phyloP scores from a whole-genome alignment of 2,888 invertebrate genomes.

The Hecatera dysodea region DNA sequence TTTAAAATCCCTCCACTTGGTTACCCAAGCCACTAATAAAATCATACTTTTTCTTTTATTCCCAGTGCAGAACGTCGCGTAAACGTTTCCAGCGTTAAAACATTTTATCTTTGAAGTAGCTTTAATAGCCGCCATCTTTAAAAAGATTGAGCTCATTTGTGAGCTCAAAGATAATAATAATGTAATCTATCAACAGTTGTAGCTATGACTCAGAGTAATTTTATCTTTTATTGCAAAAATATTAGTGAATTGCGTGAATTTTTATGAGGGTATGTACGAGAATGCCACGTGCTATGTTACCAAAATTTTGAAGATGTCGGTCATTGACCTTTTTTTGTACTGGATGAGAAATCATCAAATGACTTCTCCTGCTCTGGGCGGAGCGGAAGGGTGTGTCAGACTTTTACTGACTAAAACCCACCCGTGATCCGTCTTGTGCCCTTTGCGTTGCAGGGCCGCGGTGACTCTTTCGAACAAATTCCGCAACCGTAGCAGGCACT shows the following conservation, averaged over 20 bases:
- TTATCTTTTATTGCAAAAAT: constrained; percentile 21
- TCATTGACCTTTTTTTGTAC: too few relatives aligned
- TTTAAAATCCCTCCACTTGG: constrained; percentile 35
- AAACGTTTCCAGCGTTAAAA: constrained; percentile 55
- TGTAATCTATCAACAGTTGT: constrained; percentile 41
- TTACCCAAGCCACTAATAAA: constrained; percentile 55
- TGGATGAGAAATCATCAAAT: too few relatives aligned
- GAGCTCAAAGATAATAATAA: constrained; percentile 46
- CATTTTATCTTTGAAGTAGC: constrained; percentile 56
- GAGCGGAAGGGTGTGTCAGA: too few relatives aligned
- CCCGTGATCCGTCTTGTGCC: too few relatives aligned
- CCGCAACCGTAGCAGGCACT: too few relatives aligned
- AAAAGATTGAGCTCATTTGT: constrained; percentile 51
- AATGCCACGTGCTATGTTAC: background rate
- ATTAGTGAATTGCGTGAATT: background rate
- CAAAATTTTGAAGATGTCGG: background rate
- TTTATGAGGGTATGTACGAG: constrained; percentile 1
- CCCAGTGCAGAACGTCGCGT: constrained; percentile 45
- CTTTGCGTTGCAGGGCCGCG: too few relatives aligned
- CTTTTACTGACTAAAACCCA: too few relatives aligned
- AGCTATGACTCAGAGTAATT: constrained; percentile 15
- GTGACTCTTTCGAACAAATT: too few relatives aligned
- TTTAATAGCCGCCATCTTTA: constrained; percentile 50
- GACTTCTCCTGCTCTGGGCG: too few relatives aligned
- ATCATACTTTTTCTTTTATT: constrained; percentile 56